Percentiles rank a stretch among this genome's conserved stretches.
These are phyloP conservation scores for Cryptoprocta ferox DNA, from an alignment of 2,797 vertebrate species.

Conservation along the genomic window DNA sequence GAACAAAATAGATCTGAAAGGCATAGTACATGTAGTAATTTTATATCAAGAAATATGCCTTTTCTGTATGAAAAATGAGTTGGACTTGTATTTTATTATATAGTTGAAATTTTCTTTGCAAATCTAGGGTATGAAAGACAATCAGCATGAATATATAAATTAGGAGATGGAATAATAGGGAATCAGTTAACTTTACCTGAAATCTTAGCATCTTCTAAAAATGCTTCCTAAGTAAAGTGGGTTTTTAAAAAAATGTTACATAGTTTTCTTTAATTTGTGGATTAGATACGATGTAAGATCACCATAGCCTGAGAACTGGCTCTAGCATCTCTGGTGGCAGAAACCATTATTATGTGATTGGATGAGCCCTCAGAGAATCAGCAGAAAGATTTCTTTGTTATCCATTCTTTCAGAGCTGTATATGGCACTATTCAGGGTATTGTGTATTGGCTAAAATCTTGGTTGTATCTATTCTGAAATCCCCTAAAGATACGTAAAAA, in stretches of 20 bases:
- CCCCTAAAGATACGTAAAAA: neutral
- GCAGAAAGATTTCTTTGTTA: neutral
- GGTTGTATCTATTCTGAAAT: neutral
- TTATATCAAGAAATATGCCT: neutral
- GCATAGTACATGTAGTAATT: neutral
- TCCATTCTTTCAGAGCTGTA: neutral
- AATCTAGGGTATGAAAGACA: neutral
- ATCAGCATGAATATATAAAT: neutral
- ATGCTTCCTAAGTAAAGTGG: neutral
- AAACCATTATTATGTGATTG: neutral
- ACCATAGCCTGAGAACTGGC: neutral
- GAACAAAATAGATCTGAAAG: conserved; percentile 22
- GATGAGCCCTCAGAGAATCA: neutral
- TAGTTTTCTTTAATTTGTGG: conserved; percentile 20
- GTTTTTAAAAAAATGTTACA: neutral
- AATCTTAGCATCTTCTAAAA: conserved; percentile 28
- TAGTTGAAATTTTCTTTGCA: conserved; percentile 19
- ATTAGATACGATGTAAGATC: neutral
- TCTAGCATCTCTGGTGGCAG: neutral
- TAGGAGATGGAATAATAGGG: neutral
- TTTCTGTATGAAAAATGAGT: neutral
- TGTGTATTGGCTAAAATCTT: conserved; percentile 18
- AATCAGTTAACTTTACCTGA: neutral
- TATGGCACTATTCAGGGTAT: neutral
- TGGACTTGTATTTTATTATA: neutral